Percentiles rank a stretch among this genome's conserved stretches.
Evolutionary conservation across 1,140 invertebrate genomes (phyloP).

Genomic region (Laodelphax striatellus): DNA sequence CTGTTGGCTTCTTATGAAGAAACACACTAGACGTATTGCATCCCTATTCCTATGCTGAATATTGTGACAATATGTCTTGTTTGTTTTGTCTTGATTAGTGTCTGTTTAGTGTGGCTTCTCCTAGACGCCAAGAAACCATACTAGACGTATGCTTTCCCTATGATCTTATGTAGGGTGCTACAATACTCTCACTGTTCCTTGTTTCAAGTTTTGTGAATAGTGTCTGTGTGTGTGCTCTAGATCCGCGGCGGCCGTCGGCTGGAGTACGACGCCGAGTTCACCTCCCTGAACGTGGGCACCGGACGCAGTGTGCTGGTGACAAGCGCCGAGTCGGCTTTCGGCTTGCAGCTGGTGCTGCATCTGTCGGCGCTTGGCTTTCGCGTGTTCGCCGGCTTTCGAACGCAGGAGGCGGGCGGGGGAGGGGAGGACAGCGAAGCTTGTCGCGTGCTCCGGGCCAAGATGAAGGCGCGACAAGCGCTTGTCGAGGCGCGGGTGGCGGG

Average conservation of each 20-base stretch:
- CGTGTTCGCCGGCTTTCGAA: conserved; percentile 56
- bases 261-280: conserved; percentile 11
- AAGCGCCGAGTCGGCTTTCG: conserved; percentile 59
- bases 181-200: too few relatives aligned
- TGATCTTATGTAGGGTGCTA: too few relatives aligned
- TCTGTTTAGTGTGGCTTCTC: too few relatives aligned
- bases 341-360: conserved; percentile 56
- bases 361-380: conserved; percentile 53
- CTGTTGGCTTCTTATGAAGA: too few relatives aligned
- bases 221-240: too few relatives aligned
- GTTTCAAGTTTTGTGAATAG: too few relatives aligned
- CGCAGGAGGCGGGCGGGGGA: background rate
- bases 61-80: too few relatives aligned
- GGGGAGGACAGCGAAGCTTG: conserved; percentile 32
- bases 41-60: too few relatives aligned
- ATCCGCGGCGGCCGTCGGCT: conserved; percentile 13
- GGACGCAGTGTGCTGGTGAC: conserved; percentile 51
- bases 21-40: too few relatives aligned
- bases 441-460: conserved; percentile 46
- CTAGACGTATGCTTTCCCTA: too few relatives aligned
- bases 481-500: conserved; percentile 3
- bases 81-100: too few relatives aligned
- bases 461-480: conserved; percentile 34
- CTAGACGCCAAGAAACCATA: too few relatives aligned
- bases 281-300: conserved; percentile 14